Percentiles rank a stretch among this genome's conserved stretches.
phyloP scores from a whole-genome alignment of 2,888 invertebrate genomes.

The Lydus trimaculatus region DNA sequence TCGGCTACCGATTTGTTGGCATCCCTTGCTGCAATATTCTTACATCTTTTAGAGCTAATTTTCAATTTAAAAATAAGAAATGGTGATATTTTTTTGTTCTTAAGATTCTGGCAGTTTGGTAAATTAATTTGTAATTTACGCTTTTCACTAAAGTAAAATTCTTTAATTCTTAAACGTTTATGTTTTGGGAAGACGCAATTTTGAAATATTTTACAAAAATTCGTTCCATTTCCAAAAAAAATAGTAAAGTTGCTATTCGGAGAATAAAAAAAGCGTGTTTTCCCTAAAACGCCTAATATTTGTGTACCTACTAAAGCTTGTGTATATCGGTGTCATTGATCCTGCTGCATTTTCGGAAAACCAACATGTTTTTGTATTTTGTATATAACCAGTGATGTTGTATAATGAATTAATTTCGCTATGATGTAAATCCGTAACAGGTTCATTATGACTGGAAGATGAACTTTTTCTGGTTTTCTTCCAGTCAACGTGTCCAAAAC shows the following conservation, averaged over 20 bases:
- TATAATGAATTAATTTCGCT: conserved; percentile 37
- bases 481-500: conserved; percentile 27
- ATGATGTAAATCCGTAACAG: conserved; percentile 23
- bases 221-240: conserved; percentile 14
- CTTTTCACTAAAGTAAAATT: conserved; percentile 21
- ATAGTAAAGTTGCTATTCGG: conserved; percentile 18
- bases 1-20: conserved; percentile 20
- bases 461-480: not conserved
- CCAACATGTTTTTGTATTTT: conserved; percentile 23
- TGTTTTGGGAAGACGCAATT: too few species aligned
- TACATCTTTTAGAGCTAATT: conserved; percentile 22
- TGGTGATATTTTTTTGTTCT: conserved; percentile 22
- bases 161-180: conserved; percentile 20
- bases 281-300: conserved; percentile 13
- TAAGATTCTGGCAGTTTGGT: conserved; percentile 24
- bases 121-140: not conserved
- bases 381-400: conserved; percentile 31
- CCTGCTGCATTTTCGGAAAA: conserved; percentile 19
- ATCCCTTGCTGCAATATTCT: conserved; percentile 5
- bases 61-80: conserved; percentile 22
- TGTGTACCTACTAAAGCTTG: conserved; percentile 20
- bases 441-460: conserved; percentile 19
- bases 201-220: too few species aligned
- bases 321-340: conserved; percentile 21
- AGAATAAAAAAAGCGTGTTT: conserved; percentile 21